A percentile compares a stretch with the other conserved stretches of the same genome.
These are phyloP conservation scores for Heliothis subflexa DNA, from an alignment of 1,140 invertebrate genomes.

Conservation along the genomic window DNA sequence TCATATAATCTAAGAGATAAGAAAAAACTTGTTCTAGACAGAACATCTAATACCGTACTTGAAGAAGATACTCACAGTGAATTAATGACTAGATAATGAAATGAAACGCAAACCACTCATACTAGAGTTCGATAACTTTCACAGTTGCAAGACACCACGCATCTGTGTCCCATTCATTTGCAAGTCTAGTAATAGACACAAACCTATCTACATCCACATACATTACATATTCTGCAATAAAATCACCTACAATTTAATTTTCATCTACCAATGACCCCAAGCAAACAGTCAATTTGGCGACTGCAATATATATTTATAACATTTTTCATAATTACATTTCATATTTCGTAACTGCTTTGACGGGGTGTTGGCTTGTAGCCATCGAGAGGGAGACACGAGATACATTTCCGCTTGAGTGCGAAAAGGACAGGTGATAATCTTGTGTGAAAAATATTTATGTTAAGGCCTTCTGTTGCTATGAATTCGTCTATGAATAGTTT, in stretches of 20 bases:
- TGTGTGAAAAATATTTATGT: constrained; percentile 73
- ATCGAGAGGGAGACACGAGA: constrained; percentile 58
- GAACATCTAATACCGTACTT: too few relatives aligned
- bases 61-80: too few relatives aligned
- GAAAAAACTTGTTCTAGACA: too few relatives aligned
- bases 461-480: constrained; percentile 65
- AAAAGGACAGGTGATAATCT: constrained; percentile 64
- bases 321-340: constrained; percentile 69
- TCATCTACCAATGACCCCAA: constrained; percentile 39
- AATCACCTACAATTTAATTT: constrained; percentile 8
- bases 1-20: too few relatives aligned
- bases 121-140: too few relatives aligned
- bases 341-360: constrained; percentile 66
- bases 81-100: too few relatives aligned
- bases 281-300: constrained; percentile 20
- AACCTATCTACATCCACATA: neutral
- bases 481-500: constrained; percentile 64
- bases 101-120: too few relatives aligned
- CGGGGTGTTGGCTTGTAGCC: constrained; percentile 57
- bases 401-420: constrained; percentile 57
- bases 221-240: neutral
- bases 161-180: constrained; percentile 9
- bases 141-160: neutral
- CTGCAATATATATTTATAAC: constrained; percentile 41
- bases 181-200: neutral